Evolutionary conservation across 2,113 vertebrate genomes (phyloP).

Genomic region (Anseranas semipalmata): DNA sequence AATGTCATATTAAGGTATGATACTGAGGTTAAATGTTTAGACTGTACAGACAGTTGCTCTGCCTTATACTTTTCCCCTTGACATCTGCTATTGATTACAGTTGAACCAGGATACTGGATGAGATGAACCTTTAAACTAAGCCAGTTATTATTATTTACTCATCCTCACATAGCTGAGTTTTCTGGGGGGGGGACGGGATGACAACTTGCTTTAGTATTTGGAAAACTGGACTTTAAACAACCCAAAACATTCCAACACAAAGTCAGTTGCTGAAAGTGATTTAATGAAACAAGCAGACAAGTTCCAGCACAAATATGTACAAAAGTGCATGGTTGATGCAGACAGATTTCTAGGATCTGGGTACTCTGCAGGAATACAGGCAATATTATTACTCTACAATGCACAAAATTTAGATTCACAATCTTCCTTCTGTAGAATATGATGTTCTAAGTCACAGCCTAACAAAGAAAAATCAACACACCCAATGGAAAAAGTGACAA

Average conservation of each 20-base stretch:
- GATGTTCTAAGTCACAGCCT: not conserved
- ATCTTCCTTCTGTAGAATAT: rapidly evolving
- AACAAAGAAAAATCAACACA: not conserved
- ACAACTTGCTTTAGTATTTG: too few species aligned
- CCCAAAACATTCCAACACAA: not conserved
- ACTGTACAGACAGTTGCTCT: not conserved
- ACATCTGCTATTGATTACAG: not conserved
- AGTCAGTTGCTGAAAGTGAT: not conserved
- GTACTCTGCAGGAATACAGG: rapidly evolving
- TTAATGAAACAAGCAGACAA: not conserved
- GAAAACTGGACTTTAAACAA: not conserved
- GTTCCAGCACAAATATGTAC: not conserved
- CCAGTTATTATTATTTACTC: not conserved
- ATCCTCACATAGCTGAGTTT: not conserved
- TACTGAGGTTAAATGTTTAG: not conserved
- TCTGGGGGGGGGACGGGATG: too few species aligned
- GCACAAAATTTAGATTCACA: rapidly evolving
- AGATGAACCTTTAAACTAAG: not conserved
- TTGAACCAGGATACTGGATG: not conserved
- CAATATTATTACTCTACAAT: rapidly evolving
- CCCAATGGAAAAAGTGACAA: not conserved
- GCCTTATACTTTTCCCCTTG: not conserved
- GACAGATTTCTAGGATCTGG: not conserved
- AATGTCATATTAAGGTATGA: not conserved
- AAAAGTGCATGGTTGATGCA: not conserved